Conservation (phyloP, 1,140 invertebrate species). For the Pomacea maculata region DNA sequence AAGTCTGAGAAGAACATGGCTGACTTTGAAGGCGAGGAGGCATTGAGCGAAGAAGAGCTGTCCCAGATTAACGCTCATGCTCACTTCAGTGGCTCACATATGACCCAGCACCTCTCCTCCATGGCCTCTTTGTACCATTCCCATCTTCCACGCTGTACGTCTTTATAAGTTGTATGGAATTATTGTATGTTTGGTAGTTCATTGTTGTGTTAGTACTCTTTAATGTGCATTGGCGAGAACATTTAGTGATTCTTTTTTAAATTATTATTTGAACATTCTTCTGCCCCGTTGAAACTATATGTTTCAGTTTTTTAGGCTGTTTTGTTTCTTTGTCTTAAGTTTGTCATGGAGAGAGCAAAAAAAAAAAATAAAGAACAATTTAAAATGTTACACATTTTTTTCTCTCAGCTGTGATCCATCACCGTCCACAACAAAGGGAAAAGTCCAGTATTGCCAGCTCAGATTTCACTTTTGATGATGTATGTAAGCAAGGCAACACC, state of each 20-base stretch:
- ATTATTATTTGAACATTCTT: background rate
- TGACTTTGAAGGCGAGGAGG: conserved; percentile 92
- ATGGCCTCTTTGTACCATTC: conserved; percentile 57
- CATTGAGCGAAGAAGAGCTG: conserved; percentile 82
- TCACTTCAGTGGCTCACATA: conserved; percentile 52
- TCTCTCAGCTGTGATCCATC: conserved; percentile 39
- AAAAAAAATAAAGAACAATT: too few species aligned
- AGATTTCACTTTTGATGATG: conserved; percentile 58
- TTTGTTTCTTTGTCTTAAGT: background rate
- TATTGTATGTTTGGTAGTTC: too few species aligned
- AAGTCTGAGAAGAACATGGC: conserved; percentile 96
- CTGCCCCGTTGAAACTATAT: background rate
- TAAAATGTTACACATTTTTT: background rate
- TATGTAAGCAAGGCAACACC: conserved; percentile 82
- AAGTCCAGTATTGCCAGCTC: conserved; percentile 22
- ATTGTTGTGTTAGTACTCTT: too few species aligned
- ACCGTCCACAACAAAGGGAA: conserved; percentile 37
- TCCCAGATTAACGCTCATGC: conserved; percentile 72
- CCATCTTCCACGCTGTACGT: conserved; percentile 26
- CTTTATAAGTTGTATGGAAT: background rate
- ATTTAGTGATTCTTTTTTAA: background rate
- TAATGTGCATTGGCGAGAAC: too few species aligned
- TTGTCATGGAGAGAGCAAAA: background rate
- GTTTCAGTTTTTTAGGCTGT: background rate
- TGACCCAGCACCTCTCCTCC: conserved; percentile 62